Conservation (phyloP, 2,113 vertebrate species). For the Salvelinus alpinus region DNA sequence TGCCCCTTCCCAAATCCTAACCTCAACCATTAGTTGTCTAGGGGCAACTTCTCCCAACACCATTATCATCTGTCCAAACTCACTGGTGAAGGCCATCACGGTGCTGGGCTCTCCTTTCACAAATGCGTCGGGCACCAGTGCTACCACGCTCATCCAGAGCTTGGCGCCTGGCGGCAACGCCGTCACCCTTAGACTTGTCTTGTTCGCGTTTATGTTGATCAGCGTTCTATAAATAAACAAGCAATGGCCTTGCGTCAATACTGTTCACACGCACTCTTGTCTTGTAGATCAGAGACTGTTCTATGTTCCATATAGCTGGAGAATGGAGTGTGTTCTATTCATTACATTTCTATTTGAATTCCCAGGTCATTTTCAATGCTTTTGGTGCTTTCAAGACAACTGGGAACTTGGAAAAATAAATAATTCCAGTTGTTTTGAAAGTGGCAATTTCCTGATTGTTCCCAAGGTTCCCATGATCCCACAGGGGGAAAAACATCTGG, state of each 20-base stretch:
- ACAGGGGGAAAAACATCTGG: no score
- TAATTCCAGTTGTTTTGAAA: no score
- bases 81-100: conserved; percentile 15
- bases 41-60: no score
- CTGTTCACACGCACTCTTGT: not conserved
- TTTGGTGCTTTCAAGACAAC: no score
- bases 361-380: no score
- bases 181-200: rapidly evolving
- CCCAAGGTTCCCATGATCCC: no score
- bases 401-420: no score
- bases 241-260: no score
- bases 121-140: not conserved
- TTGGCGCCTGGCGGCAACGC: rapidly evolving
- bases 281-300: not conserved
- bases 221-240: rapidly evolving
- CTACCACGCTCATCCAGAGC: conserved; percentile 22
- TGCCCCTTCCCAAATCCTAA: no score
- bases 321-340: not conserved
- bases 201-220: rapidly evolving
- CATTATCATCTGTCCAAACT: conserved; percentile 4
- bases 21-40: no score
- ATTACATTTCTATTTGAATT: no score
- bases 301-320: not conserved
- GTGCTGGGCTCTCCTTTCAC: not conserved
- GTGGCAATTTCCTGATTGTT: not conserved